Conservation (phyloP, 2,797 vertebrate species). For the Chelon auratus region DNA sequence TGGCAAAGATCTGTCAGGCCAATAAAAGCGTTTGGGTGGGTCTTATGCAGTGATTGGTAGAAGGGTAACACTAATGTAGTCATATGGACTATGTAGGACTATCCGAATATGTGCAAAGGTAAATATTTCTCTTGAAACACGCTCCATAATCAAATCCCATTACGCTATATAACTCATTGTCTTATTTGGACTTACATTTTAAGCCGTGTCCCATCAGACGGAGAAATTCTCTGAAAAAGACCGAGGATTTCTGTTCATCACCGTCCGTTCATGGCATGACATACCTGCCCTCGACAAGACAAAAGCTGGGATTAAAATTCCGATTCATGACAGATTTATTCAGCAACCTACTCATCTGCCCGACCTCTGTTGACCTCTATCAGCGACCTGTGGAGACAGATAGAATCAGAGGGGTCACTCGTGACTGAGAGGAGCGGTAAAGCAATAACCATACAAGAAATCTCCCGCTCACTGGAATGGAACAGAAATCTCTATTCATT, state of each 20-base stretch:
- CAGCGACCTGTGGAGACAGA: not conserved
- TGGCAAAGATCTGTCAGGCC: no score
- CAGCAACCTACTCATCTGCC: constrained; percentile 2
- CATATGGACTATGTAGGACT: no score
- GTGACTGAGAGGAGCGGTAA: not conserved
- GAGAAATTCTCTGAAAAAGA: not conserved
- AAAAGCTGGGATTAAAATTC: constrained; percentile 23
- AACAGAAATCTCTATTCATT: not conserved
- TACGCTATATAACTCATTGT: no score
- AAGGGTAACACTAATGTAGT: no score
- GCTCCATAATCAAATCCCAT: no score
- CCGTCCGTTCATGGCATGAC: not conserved
- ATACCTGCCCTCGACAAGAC: not conserved
- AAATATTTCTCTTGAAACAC: no score
- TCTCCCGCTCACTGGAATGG: not conserved
- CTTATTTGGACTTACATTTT: no score
- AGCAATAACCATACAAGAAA: constrained; percentile 7
- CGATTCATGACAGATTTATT: constrained; percentile 14
- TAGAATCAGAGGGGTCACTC: not conserved
- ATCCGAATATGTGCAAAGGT: no score
- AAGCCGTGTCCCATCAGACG: no score
- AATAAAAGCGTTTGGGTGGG: no score
- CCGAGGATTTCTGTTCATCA: not conserved
- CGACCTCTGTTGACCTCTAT: constrained; percentile 28
- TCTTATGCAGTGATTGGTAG: no score